Percentiles rank a stretch among this genome's conserved stretches.
Evolutionary conservation across 1,140 invertebrate species (phyloP).

Genomic region (Cepaea nemoralis): DNA sequence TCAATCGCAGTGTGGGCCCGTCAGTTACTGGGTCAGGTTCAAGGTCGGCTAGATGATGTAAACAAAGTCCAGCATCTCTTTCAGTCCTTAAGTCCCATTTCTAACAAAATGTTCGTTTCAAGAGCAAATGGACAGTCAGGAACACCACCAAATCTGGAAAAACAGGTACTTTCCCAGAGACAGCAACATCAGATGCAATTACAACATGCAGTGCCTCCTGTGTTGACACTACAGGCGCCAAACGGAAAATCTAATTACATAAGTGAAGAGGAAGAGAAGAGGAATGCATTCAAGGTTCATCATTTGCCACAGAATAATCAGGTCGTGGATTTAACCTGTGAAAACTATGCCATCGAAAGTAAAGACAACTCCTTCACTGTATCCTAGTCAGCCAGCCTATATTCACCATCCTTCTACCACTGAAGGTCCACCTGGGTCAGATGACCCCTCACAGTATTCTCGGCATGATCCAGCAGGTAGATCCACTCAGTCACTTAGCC

Average conservation of each 20-base stretch:
- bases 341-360: background rate
- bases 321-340: slow-evolving; percentile 6
- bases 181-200: slow-evolving; percentile 25
- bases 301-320: background rate
- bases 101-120: slow-evolving; percentile 6
- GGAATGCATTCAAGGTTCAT: slow-evolving; percentile 24
- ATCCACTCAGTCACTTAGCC: background rate
- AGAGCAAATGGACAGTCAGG: slow-evolving; percentile 15
- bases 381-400: background rate
- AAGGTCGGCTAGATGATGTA: slow-evolving; percentile 2
- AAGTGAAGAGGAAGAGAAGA: slow-evolving; percentile 13
- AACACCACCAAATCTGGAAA: background rate
- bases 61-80: background rate
- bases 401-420: background rate
- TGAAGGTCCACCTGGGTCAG: background rate
- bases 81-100: background rate
- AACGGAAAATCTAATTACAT: background rate
- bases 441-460: background rate
- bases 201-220: background rate
- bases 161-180: slow-evolving; percentile 3
- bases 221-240: background rate
- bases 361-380: background rate
- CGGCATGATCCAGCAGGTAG: background rate
- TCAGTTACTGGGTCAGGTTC: background rate
- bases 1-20: background rate